Evolutionary conservation across 2,797 vertebrate species (phyloP).

Genomic region (Cygnus olor): DNA sequence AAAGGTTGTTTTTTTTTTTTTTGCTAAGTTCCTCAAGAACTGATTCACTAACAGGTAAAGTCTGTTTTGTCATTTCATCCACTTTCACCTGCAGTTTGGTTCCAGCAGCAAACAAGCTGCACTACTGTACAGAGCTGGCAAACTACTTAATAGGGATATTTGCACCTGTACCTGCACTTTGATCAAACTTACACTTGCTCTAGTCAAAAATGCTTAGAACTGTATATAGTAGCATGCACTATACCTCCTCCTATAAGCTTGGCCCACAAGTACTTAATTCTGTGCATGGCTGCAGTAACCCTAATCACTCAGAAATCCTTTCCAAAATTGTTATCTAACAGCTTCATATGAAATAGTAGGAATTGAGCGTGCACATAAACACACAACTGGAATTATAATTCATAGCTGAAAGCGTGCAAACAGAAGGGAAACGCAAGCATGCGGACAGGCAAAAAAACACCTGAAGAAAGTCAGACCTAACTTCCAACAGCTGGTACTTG

Average conservation of each 20-base stretch:
- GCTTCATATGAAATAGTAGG: background rate
- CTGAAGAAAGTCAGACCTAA: background rate
- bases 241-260: background rate
- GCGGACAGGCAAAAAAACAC: background rate
- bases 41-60: background rate
- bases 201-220: background rate
- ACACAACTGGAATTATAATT: background rate
- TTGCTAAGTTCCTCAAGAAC: background rate
- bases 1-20: background rate
- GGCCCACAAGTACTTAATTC: background rate
- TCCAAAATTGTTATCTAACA: background rate
- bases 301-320: background rate
- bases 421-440: background rate
- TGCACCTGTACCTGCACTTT: background rate
- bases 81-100: background rate
- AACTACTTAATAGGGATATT: background rate
- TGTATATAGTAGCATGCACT: background rate
- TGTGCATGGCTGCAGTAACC: background rate
- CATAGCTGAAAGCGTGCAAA: background rate
- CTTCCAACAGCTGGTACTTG: background rate
- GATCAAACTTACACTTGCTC: background rate
- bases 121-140: background rate
- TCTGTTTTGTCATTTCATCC: background rate
- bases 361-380: background rate
- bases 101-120: background rate